Evolutionary conservation across 2,113 vertebrate species (phyloP).

Genomic region (Ondatra zibethicus): DNA sequence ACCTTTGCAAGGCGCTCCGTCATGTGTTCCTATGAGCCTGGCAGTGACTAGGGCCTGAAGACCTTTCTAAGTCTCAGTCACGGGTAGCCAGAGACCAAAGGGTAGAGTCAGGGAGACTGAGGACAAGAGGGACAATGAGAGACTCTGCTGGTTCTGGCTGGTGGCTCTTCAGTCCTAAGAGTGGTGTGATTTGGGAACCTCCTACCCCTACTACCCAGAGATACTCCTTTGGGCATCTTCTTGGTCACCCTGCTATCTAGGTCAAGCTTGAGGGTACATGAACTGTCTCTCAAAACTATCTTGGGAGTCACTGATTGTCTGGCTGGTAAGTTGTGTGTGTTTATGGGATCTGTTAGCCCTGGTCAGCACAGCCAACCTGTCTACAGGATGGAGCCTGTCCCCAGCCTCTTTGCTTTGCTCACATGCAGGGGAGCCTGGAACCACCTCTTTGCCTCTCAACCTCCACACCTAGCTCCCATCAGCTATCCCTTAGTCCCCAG

Average conservation of each 20-base stretch:
- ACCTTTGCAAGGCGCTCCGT: not conserved
- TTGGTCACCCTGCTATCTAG: not conserved
- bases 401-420: not conserved
- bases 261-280: fast-evolving
- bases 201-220: fast-evolving
- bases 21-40: not conserved
- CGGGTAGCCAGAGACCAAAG: not conserved
- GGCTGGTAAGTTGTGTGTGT: not conserved
- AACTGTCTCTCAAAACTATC: not conserved
- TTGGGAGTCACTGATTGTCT: not conserved
- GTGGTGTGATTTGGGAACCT: not conserved
- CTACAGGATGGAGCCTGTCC: not conserved
- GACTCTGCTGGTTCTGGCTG: not conserved
- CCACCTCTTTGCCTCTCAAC: no score
- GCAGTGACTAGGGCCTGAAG: not conserved
- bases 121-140: not conserved
- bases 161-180: not conserved
- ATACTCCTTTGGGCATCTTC: not conserved
- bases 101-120: no score
- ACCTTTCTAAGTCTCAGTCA: not conserved
- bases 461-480: not conserved
- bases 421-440: not conserved
- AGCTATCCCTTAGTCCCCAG: not conserved
- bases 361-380: not conserved
- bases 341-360: not conserved